Percentiles rank a stretch among this genome's conserved stretches.
phyloP scores from a whole-genome alignment of 1,140 invertebrate species.

The Gonatopus flavifemur region DNA sequence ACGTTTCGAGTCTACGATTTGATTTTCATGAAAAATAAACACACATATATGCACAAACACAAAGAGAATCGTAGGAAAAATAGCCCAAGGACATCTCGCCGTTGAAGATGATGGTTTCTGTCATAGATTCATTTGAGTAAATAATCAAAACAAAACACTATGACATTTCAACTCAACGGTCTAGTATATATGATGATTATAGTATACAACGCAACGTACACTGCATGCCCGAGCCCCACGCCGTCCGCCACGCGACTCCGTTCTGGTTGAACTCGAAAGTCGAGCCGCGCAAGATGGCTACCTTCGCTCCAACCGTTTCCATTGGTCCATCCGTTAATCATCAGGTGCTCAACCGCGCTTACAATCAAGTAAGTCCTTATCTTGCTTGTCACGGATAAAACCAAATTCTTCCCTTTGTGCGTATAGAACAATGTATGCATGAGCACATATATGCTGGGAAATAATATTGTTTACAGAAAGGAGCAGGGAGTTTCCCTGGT shows the following conservation, averaged over 20 bases:
- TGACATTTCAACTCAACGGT: not conserved
- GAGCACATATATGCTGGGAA: too few species aligned
- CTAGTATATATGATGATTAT: not conserved
- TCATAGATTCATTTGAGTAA: too few species aligned
- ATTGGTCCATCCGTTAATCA: constrained; percentile 34
- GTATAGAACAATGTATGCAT: too few species aligned
- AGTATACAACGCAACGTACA: constrained; percentile 37
- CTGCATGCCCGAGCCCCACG: constrained; percentile 32
- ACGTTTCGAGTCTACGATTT: too few species aligned
- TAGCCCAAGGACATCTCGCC: not conserved
- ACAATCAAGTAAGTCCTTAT: constrained; percentile 13
- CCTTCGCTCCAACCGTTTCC: constrained; percentile 11
- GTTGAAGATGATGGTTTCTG: too few species aligned
- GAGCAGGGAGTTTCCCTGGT: too few species aligned
- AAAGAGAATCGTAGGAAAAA: not conserved
- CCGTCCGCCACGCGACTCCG: constrained; percentile 46
- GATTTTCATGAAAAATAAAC: not conserved
- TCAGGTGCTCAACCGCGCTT: constrained; percentile 37
- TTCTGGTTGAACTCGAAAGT: constrained; percentile 45
- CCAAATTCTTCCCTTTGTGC: too few species aligned
- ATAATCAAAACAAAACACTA: not conserved
- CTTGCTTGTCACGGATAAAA: not conserved
- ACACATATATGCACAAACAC: not conserved
- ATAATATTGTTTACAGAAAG: too few species aligned
- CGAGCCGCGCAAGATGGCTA: constrained; percentile 49